Conservation (phyloP, 2,797 vertebrate species). For the Onychomys leucogaster region DNA sequence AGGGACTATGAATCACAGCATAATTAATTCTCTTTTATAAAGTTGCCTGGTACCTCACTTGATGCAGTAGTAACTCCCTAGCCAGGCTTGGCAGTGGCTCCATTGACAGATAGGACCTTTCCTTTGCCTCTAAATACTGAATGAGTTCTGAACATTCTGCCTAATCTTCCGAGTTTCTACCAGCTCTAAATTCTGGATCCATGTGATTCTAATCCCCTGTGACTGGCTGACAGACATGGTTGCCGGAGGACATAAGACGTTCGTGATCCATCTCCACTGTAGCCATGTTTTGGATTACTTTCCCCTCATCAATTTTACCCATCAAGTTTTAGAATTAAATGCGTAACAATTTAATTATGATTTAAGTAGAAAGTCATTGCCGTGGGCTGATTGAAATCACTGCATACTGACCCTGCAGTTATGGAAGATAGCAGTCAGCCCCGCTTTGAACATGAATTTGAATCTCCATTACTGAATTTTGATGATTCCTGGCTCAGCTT, state of each 20-base stretch:
- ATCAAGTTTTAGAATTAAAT: slow-evolving; percentile 37
- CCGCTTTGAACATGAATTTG: background rate
- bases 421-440: background rate
- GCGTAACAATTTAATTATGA: slow-evolving; percentile 52
- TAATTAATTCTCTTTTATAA: slow-evolving; percentile 85
- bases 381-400: background rate
- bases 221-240: slow-evolving; percentile 20
- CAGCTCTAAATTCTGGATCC: background rate
- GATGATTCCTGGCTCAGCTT: background rate
- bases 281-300: slow-evolving; percentile 37
- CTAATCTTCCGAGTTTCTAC: slow-evolving; percentile 10
- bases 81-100: background rate
- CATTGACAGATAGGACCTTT: background rate
- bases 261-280: slow-evolving; percentile 58
- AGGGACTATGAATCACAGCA: slow-evolving; percentile 86
- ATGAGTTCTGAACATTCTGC: slow-evolving; percentile 17
- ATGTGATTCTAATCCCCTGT: background rate
- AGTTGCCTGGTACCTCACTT: slow-evolving; percentile 79
- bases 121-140: background rate
- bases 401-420: background rate
- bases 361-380: background rate
- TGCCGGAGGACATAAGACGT: slow-evolving; percentile 10
- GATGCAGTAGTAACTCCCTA: background rate
- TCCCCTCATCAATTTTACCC: background rate
- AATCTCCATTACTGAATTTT: background rate